A percentile compares a stretch with the other conserved stretches of the same genome.
Evolutionary conservation across 2,888 invertebrate species (phyloP).

Genomic region (Tillus elongatus): DNA sequence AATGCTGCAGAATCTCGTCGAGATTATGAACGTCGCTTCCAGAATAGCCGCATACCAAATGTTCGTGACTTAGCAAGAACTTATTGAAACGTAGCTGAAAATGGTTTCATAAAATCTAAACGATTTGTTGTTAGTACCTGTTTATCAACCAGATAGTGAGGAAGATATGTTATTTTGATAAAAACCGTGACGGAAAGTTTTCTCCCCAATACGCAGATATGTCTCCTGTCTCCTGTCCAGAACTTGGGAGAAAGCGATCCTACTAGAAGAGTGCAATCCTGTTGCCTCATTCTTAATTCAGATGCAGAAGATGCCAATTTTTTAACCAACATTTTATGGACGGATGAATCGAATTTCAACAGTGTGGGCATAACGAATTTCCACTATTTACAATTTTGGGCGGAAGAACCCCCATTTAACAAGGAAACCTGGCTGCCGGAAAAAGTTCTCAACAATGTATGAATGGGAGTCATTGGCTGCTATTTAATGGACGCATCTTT

Average conservation of each 20-base stretch:
- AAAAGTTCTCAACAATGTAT: constrained; percentile 11
- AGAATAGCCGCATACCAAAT: too few relatives aligned
- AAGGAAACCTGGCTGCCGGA: not conserved
- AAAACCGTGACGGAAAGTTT: constrained; percentile 1
- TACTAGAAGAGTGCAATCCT: not conserved
- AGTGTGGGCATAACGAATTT: constrained; percentile 12
- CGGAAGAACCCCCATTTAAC: constrained; percentile 10
- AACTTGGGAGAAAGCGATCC: constrained; percentile 2
- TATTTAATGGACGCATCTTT: constrained; percentile 10
- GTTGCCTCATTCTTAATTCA: not conserved
- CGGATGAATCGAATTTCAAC: constrained; percentile 13
- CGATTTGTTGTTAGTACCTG: too few relatives aligned
- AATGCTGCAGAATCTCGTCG: too few relatives aligned
- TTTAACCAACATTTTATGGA: constrained; percentile 9
- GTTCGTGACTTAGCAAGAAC: too few relatives aligned
- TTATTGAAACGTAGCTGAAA: too few relatives aligned
- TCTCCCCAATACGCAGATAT: not conserved
- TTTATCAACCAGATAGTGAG: too few relatives aligned
- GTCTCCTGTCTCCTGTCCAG: not conserved
- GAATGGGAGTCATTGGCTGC: constrained; percentile 10
- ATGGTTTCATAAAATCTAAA: too few relatives aligned
- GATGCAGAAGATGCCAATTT: constrained; percentile 1
- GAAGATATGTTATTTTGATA: too few relatives aligned
- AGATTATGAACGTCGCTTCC: too few relatives aligned
- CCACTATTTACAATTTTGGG: constrained; percentile 13